Conservation (phyloP, 2,888 invertebrate genomes). For the Rotaria sp. region DNA sequence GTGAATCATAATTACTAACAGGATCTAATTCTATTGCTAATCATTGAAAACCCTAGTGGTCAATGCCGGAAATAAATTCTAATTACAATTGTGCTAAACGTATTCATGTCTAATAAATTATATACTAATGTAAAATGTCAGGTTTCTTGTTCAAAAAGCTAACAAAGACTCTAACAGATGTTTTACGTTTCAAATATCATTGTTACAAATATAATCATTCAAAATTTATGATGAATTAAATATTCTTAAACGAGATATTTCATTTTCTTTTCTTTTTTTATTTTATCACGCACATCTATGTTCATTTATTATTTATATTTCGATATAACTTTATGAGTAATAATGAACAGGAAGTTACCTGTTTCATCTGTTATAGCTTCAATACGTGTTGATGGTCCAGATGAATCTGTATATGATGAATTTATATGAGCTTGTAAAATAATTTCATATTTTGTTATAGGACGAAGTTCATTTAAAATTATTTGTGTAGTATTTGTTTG, state of each 20-base stretch:
- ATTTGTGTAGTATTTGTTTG: not conserved
- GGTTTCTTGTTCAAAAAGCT: no score
- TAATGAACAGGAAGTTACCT: not conserved
- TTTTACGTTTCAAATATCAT: no score
- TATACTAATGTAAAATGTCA: not conserved
- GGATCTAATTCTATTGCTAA: not conserved
- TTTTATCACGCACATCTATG: no score
- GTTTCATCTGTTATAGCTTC: conserved; percentile 25
- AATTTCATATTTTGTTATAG: conserved; percentile 16
- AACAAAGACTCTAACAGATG: no score
- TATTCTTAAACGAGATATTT: no score
- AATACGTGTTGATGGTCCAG: conserved; percentile 8
- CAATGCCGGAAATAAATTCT: not conserved
- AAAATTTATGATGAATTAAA: no score
- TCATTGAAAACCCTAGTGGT: not conserved
- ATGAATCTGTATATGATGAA: not conserved
- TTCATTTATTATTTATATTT: not conserved
- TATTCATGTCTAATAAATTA: not conserved
- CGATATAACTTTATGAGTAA: not conserved
- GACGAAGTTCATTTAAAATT: not conserved
- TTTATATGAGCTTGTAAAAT: not conserved
- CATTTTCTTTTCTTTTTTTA: no score
- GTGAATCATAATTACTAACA: not conserved
- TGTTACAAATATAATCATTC: no score
- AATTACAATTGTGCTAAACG: not conserved